Evolutionary conservation across 2,888 invertebrate genomes (phyloP).

Genomic region (Cremastinae sp.): DNA sequence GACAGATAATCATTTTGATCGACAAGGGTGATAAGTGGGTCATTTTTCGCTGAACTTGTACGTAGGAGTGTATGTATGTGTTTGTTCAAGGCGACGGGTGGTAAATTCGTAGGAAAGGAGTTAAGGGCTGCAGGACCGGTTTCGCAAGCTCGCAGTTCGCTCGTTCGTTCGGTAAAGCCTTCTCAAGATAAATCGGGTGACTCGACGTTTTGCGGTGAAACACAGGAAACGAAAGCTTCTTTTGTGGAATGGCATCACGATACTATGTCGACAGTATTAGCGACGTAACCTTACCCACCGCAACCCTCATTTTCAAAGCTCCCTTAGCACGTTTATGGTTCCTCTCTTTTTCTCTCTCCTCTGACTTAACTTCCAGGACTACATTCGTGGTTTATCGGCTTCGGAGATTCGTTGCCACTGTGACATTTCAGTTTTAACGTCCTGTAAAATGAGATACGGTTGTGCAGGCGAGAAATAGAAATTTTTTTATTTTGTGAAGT

Average conservation of each 20-base stretch:
- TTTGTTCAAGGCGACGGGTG: conserved; percentile 11
- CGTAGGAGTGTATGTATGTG: neutral
- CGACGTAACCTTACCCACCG: conserved; percentile 38
- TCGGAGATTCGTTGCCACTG: too few species aligned
- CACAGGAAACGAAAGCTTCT: conserved; percentile 58
- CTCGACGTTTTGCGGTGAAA: conserved; percentile 36
- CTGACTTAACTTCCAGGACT: neutral
- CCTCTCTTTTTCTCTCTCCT: conserved; percentile 22
- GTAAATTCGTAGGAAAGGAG: conserved; percentile 59
- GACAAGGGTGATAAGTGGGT: neutral
- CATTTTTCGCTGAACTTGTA: conserved; percentile 21
- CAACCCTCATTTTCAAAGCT: conserved; percentile 11
- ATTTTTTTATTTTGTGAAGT: too few species aligned
- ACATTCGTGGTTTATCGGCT: too few species aligned
- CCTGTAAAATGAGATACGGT: too few species aligned
- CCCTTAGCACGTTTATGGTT: conserved; percentile 19
- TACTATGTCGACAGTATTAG: conserved; percentile 42
- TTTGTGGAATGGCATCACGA: conserved; percentile 53
- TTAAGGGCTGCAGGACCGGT: conserved; percentile 19
- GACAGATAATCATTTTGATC: too few species aligned
- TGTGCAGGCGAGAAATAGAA: too few species aligned
- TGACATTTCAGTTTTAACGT: too few species aligned
- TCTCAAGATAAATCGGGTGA: conserved; percentile 54
- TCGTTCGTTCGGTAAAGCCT: conserved; percentile 36
- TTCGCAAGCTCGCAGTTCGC: conserved; percentile 30